These are phyloP conservation scores for Gallinago nigripennis DNA, from an alignment of 2,797 vertebrate species.

Conservation along the genomic window DNA sequence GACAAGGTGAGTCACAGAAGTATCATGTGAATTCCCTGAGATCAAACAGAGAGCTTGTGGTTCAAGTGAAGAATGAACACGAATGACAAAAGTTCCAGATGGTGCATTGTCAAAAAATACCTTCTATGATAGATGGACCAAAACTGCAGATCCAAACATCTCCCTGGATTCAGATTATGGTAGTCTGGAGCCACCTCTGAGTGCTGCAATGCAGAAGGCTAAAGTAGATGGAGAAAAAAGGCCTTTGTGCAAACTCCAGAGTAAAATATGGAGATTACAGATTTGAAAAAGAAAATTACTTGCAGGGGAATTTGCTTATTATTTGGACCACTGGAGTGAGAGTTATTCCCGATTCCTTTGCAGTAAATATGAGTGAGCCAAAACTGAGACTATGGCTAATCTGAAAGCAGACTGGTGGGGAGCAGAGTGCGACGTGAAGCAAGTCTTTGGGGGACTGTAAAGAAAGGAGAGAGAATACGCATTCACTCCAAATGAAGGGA, in stretches of 20 bases:
- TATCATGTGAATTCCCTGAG: neutral
- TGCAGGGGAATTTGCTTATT: neutral
- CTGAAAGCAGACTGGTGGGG: neutral
- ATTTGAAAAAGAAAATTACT: neutral
- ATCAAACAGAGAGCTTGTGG: neutral
- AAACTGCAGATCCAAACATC: neutral
- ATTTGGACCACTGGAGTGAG: neutral
- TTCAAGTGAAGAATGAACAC: neutral
- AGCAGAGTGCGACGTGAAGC: neutral
- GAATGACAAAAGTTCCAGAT: neutral
- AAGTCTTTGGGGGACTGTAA: neutral
- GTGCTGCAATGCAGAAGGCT: neutral
- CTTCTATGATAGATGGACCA: neutral
- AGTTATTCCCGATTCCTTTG: neutral
- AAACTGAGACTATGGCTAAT: neutral
- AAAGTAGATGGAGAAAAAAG: neutral
- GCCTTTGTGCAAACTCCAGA: neutral
- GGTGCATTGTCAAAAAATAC: neutral
- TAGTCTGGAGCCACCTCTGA: neutral
- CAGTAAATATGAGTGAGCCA: neutral
- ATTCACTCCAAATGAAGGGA: neutral
- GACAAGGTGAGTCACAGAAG: constrained; percentile 31
- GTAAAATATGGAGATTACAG: neutral
- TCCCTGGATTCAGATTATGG: neutral
- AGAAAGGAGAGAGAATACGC: neutral